Conservation (phyloP, 2,888 invertebrate species). For the Epistrophe grossulariae region DNA sequence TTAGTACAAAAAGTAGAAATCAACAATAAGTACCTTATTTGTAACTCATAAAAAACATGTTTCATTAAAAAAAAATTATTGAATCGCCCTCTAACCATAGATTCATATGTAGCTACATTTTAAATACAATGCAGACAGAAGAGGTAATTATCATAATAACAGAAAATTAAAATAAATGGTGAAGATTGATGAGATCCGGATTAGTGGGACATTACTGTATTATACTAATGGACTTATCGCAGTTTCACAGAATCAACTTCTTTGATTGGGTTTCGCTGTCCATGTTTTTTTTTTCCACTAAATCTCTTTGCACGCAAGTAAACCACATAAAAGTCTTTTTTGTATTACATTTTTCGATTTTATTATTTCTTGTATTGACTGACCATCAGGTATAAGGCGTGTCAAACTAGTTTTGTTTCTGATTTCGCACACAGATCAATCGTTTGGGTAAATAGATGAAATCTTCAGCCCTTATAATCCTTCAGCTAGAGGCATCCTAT, state of each 20-base stretch:
- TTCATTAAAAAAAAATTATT: too few species aligned
- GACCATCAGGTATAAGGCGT: conserved; percentile 31
- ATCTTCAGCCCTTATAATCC: conserved; percentile 24
- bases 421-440: conserved; percentile 42
- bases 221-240: conserved; percentile 8
- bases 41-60: too few species aligned
- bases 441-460: background rate
- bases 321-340: conserved; percentile 16
- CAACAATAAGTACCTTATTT: too few species aligned
- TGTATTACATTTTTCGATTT: conserved; percentile 1
- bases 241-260: conserved; percentile 14
- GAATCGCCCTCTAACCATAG: too few species aligned
- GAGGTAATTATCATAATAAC: too few species aligned
- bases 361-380: conserved; percentile 36
- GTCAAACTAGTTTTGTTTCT: conserved; percentile 50
- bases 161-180: too few species aligned
- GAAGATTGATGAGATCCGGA: background rate
- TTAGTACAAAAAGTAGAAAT: too few species aligned
- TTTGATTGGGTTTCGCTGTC: conserved; percentile 11
- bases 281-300: conserved; percentile 1
- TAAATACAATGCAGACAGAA: too few species aligned
- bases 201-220: conserved; percentile 5
- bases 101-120: too few species aligned
- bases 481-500: background rate
- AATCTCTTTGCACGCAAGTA: conserved; percentile 29